Base-by-base conservation (phyloP, 2,797 vertebrate species). In the Falco naumanni region DNA sequence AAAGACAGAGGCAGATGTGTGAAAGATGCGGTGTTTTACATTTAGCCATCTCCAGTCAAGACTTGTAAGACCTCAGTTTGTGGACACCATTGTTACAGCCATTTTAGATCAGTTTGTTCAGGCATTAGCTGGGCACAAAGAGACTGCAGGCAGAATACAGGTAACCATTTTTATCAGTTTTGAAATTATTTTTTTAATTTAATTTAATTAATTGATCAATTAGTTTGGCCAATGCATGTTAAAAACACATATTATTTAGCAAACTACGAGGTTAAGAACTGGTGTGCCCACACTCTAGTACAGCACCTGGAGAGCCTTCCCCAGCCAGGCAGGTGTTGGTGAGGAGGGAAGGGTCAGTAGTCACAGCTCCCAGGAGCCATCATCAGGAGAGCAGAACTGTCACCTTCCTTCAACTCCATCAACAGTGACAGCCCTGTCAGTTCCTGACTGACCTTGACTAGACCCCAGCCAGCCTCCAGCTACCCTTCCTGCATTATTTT, bases 281-380 rank as follows among this genome's bases (percentile, higher is more conserved):
- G 31, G 34, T 48, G 18, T 71, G 16, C 37, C 43, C 12, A 22
- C 9, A 15, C 6, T 57, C 21, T 6, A 1, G 6, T 77, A 26
- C 5, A 84, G 26, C 21, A 56, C 5, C 11, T 15, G 9, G n/a
- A 77, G 19, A 75, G 5, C 13, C 26, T 51, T 70, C 26, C 66
- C 8, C 7, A 45, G 13, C 15, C 1, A 2, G 8, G 11, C 57
- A 60, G 34, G 10, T 22, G 5, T 1, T 1, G 1, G 16, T 39
- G n/a, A 60, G n/a, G 22, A 68, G 10, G 13, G 26, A 43, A 63
- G 22, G 29, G 41, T 83, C 11, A 2, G 16, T 14, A 20, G 22
- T 24, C 37, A 29, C 0, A 2, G 10, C 3, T 77, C 18, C 16
- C 13, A 1, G 8, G 11, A 66, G 24, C 5, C 7, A 15, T 69